Evolutionary conservation across 2,888 invertebrate genomes (phyloP).

Genomic region (Nemurella pictetii): DNA sequence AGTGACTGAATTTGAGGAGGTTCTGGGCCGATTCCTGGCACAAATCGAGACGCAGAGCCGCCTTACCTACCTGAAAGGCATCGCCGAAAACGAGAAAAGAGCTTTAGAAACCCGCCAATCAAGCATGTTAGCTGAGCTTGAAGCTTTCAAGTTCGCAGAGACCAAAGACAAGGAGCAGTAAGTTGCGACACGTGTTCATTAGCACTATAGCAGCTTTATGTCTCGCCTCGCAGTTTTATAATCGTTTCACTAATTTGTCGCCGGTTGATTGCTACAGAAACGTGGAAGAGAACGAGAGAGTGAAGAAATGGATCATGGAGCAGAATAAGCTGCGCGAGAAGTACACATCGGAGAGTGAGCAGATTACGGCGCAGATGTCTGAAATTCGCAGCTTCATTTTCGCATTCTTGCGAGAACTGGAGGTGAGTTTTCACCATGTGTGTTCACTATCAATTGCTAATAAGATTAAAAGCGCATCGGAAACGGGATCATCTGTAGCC

Average conservation of each 20-base stretch:
- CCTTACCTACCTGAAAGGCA: constrained; percentile 68
- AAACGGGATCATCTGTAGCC: no score
- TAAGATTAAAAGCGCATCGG: no score
- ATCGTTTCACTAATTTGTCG: no score
- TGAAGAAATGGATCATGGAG: constrained; percentile 62
- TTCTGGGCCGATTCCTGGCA: constrained; percentile 70
- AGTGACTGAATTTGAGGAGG: constrained; percentile 73
- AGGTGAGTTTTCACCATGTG: constrained; percentile 36
- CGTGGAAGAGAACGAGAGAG: constrained; percentile 68
- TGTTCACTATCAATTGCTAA: no score
- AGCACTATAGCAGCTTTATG: no score
- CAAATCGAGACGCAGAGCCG: constrained; percentile 75
- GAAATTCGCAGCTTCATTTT: constrained; percentile 53
- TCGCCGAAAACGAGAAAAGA: constrained; percentile 74
- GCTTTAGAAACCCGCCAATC: constrained; percentile 69
- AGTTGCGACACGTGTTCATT: constrained; percentile 49
- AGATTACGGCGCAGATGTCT: constrained; percentile 53
- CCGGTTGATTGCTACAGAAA: constrained; percentile 65
- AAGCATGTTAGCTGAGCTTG: constrained; percentile 66
- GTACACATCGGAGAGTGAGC: constrained; percentile 51
- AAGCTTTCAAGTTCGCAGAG: constrained; percentile 77
- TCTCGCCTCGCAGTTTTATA: no score
- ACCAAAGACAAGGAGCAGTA: constrained; percentile 81
- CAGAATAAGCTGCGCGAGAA: constrained; percentile 54
- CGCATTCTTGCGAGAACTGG: constrained; percentile 47